These are phyloP conservation scores for Agriopis leucophaearia DNA, from an alignment of 2,888 invertebrate species.

Conservation along the genomic window DNA sequence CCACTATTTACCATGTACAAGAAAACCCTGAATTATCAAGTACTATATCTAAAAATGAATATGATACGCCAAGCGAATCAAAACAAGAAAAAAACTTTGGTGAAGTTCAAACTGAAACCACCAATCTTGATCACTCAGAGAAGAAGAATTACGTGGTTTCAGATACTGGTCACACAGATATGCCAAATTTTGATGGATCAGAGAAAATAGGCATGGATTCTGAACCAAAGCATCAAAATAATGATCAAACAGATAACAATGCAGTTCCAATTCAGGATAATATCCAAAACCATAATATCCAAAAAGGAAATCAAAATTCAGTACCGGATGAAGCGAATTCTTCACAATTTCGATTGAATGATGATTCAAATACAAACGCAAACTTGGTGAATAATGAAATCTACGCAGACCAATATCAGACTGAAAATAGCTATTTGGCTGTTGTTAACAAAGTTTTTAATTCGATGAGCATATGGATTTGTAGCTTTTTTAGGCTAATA, in stretches of 20 bases:
- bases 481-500: not conserved
- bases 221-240: not conserved
- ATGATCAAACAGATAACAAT: not conserved
- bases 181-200: not conserved
- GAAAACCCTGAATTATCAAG: not conserved
- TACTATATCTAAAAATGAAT: not conserved
- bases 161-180: not conserved
- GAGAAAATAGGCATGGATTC: not conserved
- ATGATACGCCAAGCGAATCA: no score
- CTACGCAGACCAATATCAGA: not conserved
- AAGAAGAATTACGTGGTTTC: not conserved
- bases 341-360: not conserved
- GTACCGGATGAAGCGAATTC: not conserved
- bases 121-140: not conserved
- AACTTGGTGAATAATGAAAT: not conserved
- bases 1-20: not conserved
- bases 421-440: not conserved
- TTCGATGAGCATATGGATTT: not conserved
- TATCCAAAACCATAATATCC: not conserved
- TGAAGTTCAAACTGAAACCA: not conserved
- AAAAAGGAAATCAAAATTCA: not conserved
- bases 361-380: no score
- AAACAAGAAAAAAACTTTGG: not conserved
- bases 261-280: not conserved
- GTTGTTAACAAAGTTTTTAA: not conserved